Percentiles rank a stretch among this genome's conserved stretches.
phyloP scores from a whole-genome alignment of 2,797 vertebrate species.

The Sebastes wilsoni region DNA sequence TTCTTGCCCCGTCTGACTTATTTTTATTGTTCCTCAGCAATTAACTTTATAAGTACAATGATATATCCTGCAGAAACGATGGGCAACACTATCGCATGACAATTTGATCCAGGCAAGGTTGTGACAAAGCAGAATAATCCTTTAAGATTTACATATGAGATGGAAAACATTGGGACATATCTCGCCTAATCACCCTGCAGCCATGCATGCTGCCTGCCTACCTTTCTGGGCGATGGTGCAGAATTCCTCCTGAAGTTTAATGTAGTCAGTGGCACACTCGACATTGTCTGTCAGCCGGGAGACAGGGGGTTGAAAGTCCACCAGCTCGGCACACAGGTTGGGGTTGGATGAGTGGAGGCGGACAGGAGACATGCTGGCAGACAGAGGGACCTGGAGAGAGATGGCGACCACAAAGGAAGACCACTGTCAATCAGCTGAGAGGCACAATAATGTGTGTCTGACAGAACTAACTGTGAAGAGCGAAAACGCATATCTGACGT shows the following conservation, averaged over 20 bases:
- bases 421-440: constrained; percentile 23
- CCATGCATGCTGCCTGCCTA: constrained; percentile 57
- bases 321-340: constrained; percentile 94
- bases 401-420: constrained; percentile 7
- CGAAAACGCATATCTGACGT: neutral
- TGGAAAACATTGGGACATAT: neutral
- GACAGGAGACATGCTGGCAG: constrained; percentile 92
- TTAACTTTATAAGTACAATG: neutral
- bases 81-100: neutral
- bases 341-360: constrained; percentile 98
- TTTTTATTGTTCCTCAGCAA: neutral
- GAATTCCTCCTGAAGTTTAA: constrained; percentile 98
- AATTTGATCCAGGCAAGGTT: neutral
- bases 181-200: neutral
- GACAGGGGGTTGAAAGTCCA: constrained; percentile 89
- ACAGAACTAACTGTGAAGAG: neutral
- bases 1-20: neutral
- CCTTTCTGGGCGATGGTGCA: constrained; percentile 98
- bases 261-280: constrained; percentile 92
- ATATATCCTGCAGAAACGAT: neutral
- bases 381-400: constrained; percentile 89
- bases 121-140: neutral
- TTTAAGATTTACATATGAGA: neutral
- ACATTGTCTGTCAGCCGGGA: constrained; percentile 88
- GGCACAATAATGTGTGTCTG: constrained; percentile 5